Conservation (phyloP, 2,797 vertebrate species). For the Bovichtus variegatus region DNA sequence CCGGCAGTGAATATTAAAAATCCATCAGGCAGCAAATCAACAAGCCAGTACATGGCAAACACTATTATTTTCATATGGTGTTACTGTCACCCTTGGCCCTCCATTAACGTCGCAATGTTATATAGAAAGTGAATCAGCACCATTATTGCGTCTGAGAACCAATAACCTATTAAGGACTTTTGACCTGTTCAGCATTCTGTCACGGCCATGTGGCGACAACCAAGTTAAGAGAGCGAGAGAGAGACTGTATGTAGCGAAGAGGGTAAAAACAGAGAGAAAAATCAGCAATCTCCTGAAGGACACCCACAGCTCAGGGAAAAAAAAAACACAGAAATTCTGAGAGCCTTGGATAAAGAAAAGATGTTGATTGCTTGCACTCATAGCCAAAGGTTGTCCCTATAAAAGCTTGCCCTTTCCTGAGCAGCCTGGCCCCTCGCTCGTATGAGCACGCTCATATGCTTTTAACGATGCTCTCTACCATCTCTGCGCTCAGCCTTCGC, state of each 20-base stretch:
- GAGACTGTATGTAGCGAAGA: not conserved
- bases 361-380: constrained; percentile 75
- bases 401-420: constrained; percentile 78
- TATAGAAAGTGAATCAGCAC: constrained; percentile 75
- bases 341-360: constrained; percentile 68
- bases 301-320: constrained; percentile 33
- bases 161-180: constrained; percentile 78
- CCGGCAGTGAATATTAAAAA: constrained; percentile 82
- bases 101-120: constrained; percentile 66
- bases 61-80: constrained; percentile 80
- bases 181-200: constrained; percentile 78
- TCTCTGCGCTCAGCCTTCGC: constrained; percentile 57
- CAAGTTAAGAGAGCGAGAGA: constrained; percentile 24
- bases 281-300: constrained; percentile 53
- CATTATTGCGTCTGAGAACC: constrained; percentile 63
- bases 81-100: constrained; percentile 74
- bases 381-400: constrained; percentile 75
- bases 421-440: constrained; percentile 62
- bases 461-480: constrained; percentile 76
- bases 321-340: constrained; percentile 47
- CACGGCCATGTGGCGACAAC: constrained; percentile 47
- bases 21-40: constrained; percentile 77
- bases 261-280: constrained; percentile 8
- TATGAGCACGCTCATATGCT: constrained; percentile 68
- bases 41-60: constrained; percentile 72